phyloP scores from a whole-genome alignment of 2,797 vertebrate species.

The Phylloscopus collybita region DNA sequence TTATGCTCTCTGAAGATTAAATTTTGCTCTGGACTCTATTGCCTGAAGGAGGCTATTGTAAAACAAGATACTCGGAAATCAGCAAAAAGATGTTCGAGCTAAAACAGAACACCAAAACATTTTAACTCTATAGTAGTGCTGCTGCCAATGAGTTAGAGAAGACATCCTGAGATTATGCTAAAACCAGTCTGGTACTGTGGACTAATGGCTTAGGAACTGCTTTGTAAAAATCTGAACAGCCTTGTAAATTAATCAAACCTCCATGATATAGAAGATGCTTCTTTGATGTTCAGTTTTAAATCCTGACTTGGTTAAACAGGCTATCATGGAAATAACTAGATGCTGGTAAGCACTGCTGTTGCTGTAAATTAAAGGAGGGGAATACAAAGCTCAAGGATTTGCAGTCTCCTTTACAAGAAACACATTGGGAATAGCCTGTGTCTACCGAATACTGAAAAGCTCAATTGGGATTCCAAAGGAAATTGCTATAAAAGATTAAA shows the following conservation, averaged over 20 bases:
- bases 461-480: constrained; percentile 5
- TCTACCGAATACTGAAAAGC: background rate
- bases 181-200: background rate
- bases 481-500: constrained; percentile 36
- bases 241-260: background rate
- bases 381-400: background rate
- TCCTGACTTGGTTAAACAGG: background rate
- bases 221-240: background rate
- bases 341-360: background rate
- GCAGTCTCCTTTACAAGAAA: background rate
- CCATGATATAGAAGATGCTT: background rate
- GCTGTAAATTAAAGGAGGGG: background rate
- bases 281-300: background rate
- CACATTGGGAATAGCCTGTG: background rate
- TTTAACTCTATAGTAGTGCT: constrained; percentile 26
- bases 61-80: constrained; percentile 47
- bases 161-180: background rate
- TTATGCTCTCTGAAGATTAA: constrained; percentile 46
- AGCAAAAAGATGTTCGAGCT: constrained; percentile 29
- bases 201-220: background rate
- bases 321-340: background rate
- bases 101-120: background rate
- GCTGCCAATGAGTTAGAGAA: background rate
- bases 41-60: constrained; percentile 60
- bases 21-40: constrained; percentile 32